A percentile compares a stretch with the other conserved stretches of the same genome.
Conservation (phyloP, 2,797 vertebrate genomes). For the Halcyon chelicuti region DNA sequence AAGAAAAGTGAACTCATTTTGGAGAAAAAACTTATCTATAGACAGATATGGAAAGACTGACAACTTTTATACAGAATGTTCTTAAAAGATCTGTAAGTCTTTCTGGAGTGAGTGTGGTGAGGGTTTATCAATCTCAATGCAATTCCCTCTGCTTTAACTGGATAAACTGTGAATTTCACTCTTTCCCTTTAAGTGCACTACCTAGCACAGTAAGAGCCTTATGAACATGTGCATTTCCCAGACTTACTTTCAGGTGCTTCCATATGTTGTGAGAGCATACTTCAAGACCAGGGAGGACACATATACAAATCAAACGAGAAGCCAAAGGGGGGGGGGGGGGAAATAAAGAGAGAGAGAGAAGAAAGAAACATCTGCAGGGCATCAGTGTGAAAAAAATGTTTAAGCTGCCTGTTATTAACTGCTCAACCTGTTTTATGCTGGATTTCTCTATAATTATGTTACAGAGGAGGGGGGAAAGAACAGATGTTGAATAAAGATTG, state of each 20-base stretch:
- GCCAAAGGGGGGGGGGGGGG: neutral
- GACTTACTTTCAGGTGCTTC: slow-evolving; percentile 59
- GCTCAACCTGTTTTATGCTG: slow-evolving; percentile 65
- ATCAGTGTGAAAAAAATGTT: slow-evolving; percentile 62
- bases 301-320: slow-evolving; percentile 57
- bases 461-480: slow-evolving; percentile 14
- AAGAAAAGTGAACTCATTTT: neutral
- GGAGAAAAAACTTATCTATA: neutral
- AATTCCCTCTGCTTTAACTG: neutral
- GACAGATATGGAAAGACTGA: neutral
- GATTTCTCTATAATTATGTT: slow-evolving; percentile 69
- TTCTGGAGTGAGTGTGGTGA: neutral
- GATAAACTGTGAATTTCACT: neutral
- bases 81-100: neutral
- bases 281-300: slow-evolving; percentile 43
- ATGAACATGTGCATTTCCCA: neutral
- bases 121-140: neutral
- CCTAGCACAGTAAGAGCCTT: neutral
- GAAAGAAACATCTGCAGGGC: slow-evolving; percentile 58
- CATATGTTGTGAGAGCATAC: slow-evolving; percentile 24
- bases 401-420: slow-evolving; percentile 68
- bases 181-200: neutral
- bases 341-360: neutral
- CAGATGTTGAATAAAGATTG: slow-evolving; percentile 73
- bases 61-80: neutral